Base-by-base conservation (phyloP, 1,140 invertebrate genomes). In the Portunus trituberculatus region DNA sequence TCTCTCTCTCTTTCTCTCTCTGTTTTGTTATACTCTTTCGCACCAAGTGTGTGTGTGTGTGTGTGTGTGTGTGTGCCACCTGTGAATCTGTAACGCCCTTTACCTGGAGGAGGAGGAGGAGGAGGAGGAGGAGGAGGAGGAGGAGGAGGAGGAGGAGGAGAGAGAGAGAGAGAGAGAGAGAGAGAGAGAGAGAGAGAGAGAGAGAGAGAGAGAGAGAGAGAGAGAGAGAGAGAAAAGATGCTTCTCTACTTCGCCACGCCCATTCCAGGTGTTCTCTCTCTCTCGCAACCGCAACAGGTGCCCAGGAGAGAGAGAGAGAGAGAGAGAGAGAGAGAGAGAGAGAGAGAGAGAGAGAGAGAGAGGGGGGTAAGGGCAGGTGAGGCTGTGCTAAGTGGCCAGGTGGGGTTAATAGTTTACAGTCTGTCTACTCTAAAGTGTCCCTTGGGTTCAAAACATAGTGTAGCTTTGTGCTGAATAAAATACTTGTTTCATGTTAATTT, bases 271-370 rank as follows among this genome's bases (percentile, higher is more conserved):
- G 52, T 6, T 59, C 52, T 59, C 52, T 59, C 52, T 59, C 52
- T 59, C 52, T 59, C 52, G 2, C 52, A 4, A 59, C 84, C 10
- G 84, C 10, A 86, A 0, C 28, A 1, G 28, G 4, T 16, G 32
- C 12, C 0, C 3, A 2, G 12, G n/a, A 86, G 84, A 86, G n/a
- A 28, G n/a, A 86, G 12, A 28, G n/a, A 86, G 12, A 28, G n/a
- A 86, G n/a, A 86, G n/a, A 86, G 84, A 28, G n/a, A 29, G 84
- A 28, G 84, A 86, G 84, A 86, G 84, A 86, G 84, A 86, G 84
- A 28, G 84, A 86, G 84, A 86, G 84, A 86, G 84, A 86, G 84
- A 28, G n/a, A 86, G n/a, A 28, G 84, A 86, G n/a, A 28, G 84
- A 86, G 84, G n/a, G 84, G n/a, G 39, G 39, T 39, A 39, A 39